Conservation (phyloP, 2,113 vertebrate genomes). For the Psammodynastes pulverulentus region DNA sequence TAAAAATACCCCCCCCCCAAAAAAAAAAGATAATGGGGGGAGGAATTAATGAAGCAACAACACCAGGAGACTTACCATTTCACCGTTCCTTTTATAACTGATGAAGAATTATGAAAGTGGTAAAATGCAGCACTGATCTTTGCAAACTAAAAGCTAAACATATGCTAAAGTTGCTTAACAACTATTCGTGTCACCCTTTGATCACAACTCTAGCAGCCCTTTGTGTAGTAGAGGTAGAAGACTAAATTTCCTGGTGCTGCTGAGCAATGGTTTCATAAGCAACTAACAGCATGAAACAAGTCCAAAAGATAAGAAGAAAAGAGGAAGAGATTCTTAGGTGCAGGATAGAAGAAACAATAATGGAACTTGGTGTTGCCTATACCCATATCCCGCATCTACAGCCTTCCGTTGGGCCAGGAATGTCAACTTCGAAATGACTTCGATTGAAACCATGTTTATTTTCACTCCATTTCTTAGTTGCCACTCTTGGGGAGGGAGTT, state of each 20-base stretch:
- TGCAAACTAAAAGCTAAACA: not conserved
- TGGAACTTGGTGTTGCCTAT: not conserved
- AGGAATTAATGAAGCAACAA: not conserved
- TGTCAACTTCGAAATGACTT: no score
- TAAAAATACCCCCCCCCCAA: no score
- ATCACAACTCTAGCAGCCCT: not conserved
- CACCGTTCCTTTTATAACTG: constrained; percentile 10
- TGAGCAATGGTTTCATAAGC: not conserved
- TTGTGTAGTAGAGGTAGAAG: not conserved
- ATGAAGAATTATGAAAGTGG: constrained; percentile 1
- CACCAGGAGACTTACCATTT: constrained; percentile 1
- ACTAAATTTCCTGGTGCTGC: not conserved
- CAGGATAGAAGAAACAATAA: not conserved
- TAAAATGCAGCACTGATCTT: not conserved
- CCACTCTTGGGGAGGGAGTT: no score
- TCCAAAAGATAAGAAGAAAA: not conserved
- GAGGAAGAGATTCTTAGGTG: not conserved
- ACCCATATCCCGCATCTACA: not conserved
- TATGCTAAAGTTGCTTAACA: not conserved
- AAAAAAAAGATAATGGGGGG: not conserved
- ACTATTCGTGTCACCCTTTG: not conserved
- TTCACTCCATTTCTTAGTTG: no score
- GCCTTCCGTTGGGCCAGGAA: not conserved
- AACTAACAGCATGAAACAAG: not conserved
- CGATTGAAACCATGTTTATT: no score